Conservation (phyloP, 1,140 invertebrate genomes). For the Drosophila lacertosa region DNA sequence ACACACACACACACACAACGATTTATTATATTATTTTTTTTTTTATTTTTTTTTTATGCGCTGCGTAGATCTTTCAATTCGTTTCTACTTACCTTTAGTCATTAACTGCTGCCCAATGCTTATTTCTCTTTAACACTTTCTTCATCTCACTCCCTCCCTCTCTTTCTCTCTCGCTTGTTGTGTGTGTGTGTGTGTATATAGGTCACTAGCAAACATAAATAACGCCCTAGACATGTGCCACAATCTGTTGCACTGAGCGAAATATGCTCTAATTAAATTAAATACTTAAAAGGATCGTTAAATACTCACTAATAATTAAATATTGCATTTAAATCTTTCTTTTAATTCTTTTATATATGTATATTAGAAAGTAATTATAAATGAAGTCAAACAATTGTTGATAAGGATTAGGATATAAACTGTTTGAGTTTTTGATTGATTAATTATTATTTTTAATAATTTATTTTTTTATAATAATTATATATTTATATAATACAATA, state of each 20-base stretch:
- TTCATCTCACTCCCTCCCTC: neutral
- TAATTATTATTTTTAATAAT: no score
- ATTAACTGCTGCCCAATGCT: conserved; percentile 23
- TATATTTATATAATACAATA: no score
- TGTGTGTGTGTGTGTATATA: conserved; percentile 40
- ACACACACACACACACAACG: conserved; percentile 26
- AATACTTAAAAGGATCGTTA: no score
- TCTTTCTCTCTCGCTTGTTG: neutral
- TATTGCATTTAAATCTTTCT: no score
- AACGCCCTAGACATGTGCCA: conserved; percentile 36
- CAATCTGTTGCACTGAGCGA: conserved; percentile 14
- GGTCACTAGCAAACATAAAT: conserved; percentile 68
- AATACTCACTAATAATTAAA: no score
- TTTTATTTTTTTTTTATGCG: neutral
- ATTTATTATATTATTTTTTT: neutral
- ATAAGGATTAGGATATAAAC: no score
- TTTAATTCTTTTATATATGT: no score
- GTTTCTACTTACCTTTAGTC: conserved; percentile 47
- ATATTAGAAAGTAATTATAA: no score
- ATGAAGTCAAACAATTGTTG: no score
- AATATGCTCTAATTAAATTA: neutral
- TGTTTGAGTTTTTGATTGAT: no score
- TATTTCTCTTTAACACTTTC: neutral
- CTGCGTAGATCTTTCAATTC: conserved; percentile 40
- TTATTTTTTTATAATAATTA: no score